Base-by-base conservation (phyloP, 2,888 invertebrate species). In the Cynaeus angustus region DNA sequence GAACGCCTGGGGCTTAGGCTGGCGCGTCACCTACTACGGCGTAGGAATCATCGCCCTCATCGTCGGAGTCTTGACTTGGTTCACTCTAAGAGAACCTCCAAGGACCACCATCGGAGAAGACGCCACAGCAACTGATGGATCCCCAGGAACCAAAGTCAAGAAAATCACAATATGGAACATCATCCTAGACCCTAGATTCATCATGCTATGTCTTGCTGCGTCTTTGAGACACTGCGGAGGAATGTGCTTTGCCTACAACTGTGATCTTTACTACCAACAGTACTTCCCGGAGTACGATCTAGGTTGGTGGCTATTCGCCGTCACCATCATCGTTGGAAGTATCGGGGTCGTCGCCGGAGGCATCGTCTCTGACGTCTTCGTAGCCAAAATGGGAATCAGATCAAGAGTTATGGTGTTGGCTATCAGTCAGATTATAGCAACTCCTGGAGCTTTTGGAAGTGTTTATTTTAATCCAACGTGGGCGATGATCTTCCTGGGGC, bases 241-340 rank as follows among this genome's bases (percentile, higher is more conserved):
- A 72, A 94, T 95, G 92, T 92, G 93, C 71, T 96, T 96, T 85
- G 95, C 95, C 0, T 96, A 96, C 87, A 96, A 96, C 84, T 95
- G 95, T 4, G 95, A 96, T 83, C 87, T 95, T 56, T 96, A 95
- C 86, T 96, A 95, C 84, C 91, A 94, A 71, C 91, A 90, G 68
- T 95, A 95, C 85, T 96, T 94, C 86, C 96, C 96, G 0, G 94
- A 95, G 79, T 93, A 94, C 77, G 95, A 95, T 86, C 89, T 95
- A 9, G 94, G 95, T 30, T 95, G 95, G 93, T 95, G 94, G 94
- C 84, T 96, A 77, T 95, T 95, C 82, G 93, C 91, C 0, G 95
- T 95, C 33, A 95, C 95, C 12, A 95, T 96, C 74, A 92, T 93
- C 46, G 92, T 96, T 79, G 96, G 94, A 1, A 78, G 78, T 56